Evolutionary conservation across 2,113 vertebrate genomes (phyloP).

Genomic region (Promerops cafer): DNA sequence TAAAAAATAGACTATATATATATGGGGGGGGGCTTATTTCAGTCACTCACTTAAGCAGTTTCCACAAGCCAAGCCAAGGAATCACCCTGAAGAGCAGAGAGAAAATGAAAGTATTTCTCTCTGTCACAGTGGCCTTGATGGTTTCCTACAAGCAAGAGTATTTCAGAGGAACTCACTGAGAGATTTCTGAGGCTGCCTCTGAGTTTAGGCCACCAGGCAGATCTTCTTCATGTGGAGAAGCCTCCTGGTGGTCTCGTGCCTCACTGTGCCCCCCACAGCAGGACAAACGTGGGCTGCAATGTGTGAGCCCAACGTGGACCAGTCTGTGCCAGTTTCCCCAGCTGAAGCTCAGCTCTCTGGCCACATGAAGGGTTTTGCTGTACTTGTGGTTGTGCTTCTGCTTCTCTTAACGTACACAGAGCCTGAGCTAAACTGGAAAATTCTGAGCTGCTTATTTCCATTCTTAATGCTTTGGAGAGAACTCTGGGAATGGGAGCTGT

Average conservation of each 20-base stretch:
- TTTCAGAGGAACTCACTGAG: neutral
- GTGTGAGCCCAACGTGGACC: neutral
- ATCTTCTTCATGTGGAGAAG: neutral
- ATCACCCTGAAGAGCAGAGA: neutral
- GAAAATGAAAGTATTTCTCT: neutral
- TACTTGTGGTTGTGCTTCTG: slow-evolving; percentile 24
- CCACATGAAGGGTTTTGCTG: neutral
- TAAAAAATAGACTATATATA: neutral
- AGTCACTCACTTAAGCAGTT: neutral
- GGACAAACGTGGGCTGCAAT: rapidly evolving
- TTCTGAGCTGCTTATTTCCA: slow-evolving; percentile 57
- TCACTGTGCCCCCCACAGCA: neutral
- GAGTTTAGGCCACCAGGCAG: neutral
- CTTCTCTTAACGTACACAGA: neutral
- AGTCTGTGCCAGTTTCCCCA: neutral
- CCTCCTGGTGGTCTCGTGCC: neutral
- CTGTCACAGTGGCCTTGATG: neutral
- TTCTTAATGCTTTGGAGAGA: slow-evolving; percentile 34
- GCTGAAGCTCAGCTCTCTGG: neutral
- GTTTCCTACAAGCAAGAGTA: neutral
- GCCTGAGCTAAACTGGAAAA: slow-evolving; percentile 47
- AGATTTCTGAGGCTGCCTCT: neutral
- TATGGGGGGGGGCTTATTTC: neutral
- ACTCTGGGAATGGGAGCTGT: slow-evolving; percentile 18
- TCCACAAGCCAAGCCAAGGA: neutral